A percentile compares a stretch with the other conserved stretches of the same genome.
phyloP scores from a whole-genome alignment of 2,113 vertebrate species.

The Phylloscopus trochilus region DNA sequence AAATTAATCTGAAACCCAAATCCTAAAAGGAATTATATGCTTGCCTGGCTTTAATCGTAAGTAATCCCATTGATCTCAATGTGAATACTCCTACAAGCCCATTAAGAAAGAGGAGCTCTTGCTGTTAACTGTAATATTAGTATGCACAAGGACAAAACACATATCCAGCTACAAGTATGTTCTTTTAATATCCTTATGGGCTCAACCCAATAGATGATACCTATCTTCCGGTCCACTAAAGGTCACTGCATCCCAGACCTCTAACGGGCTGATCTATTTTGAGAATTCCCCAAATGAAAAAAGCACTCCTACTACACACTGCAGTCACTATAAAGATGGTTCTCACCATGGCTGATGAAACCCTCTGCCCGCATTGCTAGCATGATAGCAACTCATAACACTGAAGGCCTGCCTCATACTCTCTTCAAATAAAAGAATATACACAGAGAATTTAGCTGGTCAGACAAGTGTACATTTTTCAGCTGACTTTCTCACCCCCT shows the following conservation, averaged over 20 bases:
- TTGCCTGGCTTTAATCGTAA: background rate
- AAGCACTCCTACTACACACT: background rate
- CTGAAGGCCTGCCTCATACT: background rate
- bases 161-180: background rate
- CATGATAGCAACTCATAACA: background rate
- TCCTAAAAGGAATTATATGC: background rate
- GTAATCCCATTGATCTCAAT: background rate
- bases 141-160: slow-evolving; percentile 11
- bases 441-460: background rate
- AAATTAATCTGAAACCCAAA: background rate
- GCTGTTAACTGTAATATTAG: background rate
- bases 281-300: background rate
- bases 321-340: background rate
- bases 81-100: background rate
- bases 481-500: background rate
- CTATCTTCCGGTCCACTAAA: slow-evolving; percentile 30
- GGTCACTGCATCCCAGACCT: background rate
- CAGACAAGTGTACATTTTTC: background rate
- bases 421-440: background rate
- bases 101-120: background rate
- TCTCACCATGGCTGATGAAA: background rate
- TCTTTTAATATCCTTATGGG: slow-evolving; percentile 20
- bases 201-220: background rate
- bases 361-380: background rate
- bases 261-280: background rate